phyloP scores from a whole-genome alignment of 2,888 invertebrate genomes.

The Chamaedrilus cognettii region DNA sequence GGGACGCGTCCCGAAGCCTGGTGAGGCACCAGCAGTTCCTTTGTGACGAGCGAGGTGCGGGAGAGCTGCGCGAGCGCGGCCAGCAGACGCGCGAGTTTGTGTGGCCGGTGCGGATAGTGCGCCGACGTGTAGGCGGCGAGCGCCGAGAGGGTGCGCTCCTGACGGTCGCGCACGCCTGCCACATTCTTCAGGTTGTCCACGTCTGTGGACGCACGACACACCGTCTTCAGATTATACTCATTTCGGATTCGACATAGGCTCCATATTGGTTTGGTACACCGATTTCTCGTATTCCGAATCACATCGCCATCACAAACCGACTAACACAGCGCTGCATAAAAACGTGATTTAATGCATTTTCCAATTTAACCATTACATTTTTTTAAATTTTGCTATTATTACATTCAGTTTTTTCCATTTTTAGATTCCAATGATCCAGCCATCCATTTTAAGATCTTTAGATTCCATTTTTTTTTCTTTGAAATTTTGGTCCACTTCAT shows the following conservation, averaged over 20 bases:
- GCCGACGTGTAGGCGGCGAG: slow-evolving; percentile 87
- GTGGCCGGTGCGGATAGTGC: slow-evolving; percentile 89
- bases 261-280: background rate
- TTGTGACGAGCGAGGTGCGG: slow-evolving; percentile 92
- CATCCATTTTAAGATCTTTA: too few species aligned
- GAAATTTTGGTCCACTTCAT: too few species aligned
- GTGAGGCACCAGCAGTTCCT: slow-evolving; percentile 68
- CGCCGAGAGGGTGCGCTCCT: slow-evolving; percentile 90
- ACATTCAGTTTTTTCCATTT: too few species aligned
- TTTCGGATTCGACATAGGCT: background rate
- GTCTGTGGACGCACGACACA: slow-evolving; percentile 64
- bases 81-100: slow-evolving; percentile 92
- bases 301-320: background rate
- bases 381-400: too few species aligned
- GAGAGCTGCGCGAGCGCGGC: slow-evolving; percentile 93
- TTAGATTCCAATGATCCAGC: too few species aligned
- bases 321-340: too few species aligned
- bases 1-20: slow-evolving; percentile 87
- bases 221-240: background rate
- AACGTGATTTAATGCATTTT: too few species aligned
- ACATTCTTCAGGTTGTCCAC: slow-evolving; percentile 89
- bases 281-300: background rate
- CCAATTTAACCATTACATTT: too few species aligned
- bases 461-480: background rate
- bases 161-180: slow-evolving; percentile 91